Evolutionary conservation across 30 jellyfish, hydroid and myxozoan species (phyloP), one percentile per base, ranked within the genome.

Genomic region (Sanderia malayensis): DNA sequence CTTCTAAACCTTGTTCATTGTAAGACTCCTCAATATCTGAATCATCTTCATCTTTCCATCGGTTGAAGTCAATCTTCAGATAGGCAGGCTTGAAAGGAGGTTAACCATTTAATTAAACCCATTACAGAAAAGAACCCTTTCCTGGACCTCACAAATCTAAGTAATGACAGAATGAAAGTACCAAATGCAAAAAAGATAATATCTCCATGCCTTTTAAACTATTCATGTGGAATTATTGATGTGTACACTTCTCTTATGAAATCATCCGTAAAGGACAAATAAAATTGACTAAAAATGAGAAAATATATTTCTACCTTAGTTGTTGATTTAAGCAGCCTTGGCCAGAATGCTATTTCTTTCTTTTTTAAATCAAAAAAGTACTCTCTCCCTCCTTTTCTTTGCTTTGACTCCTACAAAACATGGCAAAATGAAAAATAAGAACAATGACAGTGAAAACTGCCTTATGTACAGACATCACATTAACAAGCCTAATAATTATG

Each of bases 21-120:
- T 45, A 18, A 20, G 57, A 76, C 17, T 75, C 97, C 8, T 88
- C 97, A 23, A 22, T 26, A 65, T 80, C 97, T 4, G 93, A 72
- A 41, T 88, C 97, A 68, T 88, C 97, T 37, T 88, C 97, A 59
- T 88, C 97, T 47, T 81, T 88, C 97, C 97, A 88, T 25, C 97
- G 58, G 83, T 66, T 82, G 79, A 88, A 88, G 52, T 88, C 97
- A 13, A 88, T 65, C 69, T 88, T 88, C 64, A 88, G 44, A 62
- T 80, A 74, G 67, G 79, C 74, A 49, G 86, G 97, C 97, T 88
- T 47, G 2, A 68, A 52, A 15, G 44, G 33, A 73, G 59, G 13
- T 15, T 15, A 34, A 67, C n/a, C 22, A 6, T 8, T 4, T 6
- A 57, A 6, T 57, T 20, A 19, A 3, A 47, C 23, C 10, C 58